Percentiles rank a stretch among this genome's conserved stretches.
Evolutionary conservation across 2,113 vertebrate species (phyloP).

Genomic region (Vicugna pacos): DNA sequence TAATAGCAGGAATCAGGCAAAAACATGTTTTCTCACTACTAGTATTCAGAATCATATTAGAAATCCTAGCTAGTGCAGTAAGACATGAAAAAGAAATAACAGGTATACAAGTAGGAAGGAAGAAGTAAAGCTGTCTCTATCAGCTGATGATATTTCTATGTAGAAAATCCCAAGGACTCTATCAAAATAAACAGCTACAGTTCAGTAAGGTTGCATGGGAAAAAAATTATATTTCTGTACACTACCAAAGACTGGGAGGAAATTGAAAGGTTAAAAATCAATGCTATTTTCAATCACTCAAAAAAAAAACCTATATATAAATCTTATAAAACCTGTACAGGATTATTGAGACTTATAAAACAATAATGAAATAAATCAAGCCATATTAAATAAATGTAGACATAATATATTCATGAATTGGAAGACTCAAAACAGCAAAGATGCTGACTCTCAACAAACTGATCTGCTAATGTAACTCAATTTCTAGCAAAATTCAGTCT

Average conservation of each 20-base stretch:
- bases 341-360: neutral
- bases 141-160: neutral
- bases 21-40: neutral
- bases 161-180: neutral
- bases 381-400: neutral
- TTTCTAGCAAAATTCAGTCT: neutral
- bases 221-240: constrained; percentile 10
- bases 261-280: neutral
- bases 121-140: neutral
- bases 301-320: neutral
- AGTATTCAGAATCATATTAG: neutral
- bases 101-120: neutral
- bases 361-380: neutral
- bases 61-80: neutral
- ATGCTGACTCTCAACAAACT: neutral
- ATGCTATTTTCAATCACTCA: neutral
- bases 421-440: neutral
- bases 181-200: constrained; percentile 7
- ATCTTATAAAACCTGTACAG: constrained; percentile 19
- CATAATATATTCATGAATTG: neutral
- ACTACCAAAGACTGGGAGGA: neutral
- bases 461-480: neutral
- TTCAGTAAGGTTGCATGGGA: neutral
- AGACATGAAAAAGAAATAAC: neutral
- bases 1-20: neutral